Evolutionary conservation across 2,113 vertebrate species (phyloP).

Genomic region (Acinonyx jubatus): DNA sequence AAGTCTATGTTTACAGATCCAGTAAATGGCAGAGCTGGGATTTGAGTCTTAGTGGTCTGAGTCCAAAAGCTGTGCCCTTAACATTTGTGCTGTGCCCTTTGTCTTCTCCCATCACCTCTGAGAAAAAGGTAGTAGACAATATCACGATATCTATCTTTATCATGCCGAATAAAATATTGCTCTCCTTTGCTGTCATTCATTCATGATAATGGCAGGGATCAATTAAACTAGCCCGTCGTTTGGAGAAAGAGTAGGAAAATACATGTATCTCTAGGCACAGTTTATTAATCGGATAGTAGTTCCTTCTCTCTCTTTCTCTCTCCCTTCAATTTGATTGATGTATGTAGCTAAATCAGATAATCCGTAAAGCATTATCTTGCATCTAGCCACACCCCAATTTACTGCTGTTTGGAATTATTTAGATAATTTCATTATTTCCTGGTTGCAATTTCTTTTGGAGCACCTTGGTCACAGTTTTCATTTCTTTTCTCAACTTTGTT

Average conservation of each 20-base stretch:
- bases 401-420: neutral
- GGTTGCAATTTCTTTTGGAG: neutral
- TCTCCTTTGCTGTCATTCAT: neutral
- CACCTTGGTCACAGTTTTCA: neutral
- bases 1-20: neutral
- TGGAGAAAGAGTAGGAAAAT: constrained; percentile 9
- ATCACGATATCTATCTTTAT: neutral
- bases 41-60: neutral
- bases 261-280: neutral
- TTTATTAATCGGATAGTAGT: constrained; percentile 2
- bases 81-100: neutral
- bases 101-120: neutral
- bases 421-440: neutral
- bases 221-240: neutral
- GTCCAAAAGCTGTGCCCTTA: neutral
- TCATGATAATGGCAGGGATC: neutral
- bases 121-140: neutral
- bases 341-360: neutral
- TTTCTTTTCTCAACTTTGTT: neutral
- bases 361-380: neutral
- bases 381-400: neutral
- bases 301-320: neutral
- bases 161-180: neutral
- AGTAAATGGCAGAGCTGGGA: neutral
- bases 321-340: neutral